Base-by-base conservation (phyloP, 2,797 vertebrate genomes). In the Synanceia verrucosa region DNA sequence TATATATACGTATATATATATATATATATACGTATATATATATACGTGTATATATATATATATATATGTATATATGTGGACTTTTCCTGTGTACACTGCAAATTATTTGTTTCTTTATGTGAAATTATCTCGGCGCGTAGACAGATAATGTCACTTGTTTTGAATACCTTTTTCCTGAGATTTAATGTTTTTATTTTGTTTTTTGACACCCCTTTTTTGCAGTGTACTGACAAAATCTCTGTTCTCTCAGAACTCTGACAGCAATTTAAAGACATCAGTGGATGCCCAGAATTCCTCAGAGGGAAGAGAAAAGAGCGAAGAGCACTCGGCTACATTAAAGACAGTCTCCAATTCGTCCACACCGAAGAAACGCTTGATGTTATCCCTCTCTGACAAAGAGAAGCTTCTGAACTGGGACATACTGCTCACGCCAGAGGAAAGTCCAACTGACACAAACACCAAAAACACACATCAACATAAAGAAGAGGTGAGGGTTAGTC, bases 351-450 rank as follows among this genome's bases (percentile, higher is more conserved):
- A 19, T 57, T 60, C 47, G 0, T 75, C 86, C 6, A 50, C 46
- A 5, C 76, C 80, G 0, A 94, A 86, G 74, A 95, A 90, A 57
- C 88, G 86, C 51, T 62, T 94, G 59, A 55, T 51, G 3, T 85
- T 96, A 41, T 86, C 85, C 16, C 47, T 5, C 0, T 82, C 91
- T 18, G 92, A 95, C 47, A 95, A 86, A 63, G 87, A 89, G 55
- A 90, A 78, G 70, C 83, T 94, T 2, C 76, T 87, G 37, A 87
- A 92, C 62, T 95, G 94, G 89, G 90, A 86, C 0, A 19, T 73
- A 6, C 10, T 4, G 18, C 12, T 8, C 12, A 56, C 61, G 18
- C 73, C 31, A 23, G 89, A 78, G 36, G 81, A 87, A 44, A 24
- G 46, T 62, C 34, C 9, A 0, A 21, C 19, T 10, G 11, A 47